Base-by-base conservation (phyloP, 2,797 vertebrate genomes). In the Pangasius macronema region DNA sequence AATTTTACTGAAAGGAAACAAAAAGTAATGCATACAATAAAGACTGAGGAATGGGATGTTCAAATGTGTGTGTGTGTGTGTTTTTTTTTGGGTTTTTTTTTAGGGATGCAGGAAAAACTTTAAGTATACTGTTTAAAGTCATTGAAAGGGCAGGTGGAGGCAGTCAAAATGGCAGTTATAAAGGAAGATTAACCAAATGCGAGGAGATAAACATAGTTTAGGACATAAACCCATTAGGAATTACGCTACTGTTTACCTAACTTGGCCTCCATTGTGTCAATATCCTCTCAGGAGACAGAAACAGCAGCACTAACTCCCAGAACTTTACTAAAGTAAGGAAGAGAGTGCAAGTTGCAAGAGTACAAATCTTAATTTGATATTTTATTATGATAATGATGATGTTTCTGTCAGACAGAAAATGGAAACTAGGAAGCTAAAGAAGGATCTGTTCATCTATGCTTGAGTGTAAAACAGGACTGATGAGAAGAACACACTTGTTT, bases 181-280 rank as follows among this genome's bases (percentile, higher is more conserved):
- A 85, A 91, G 92, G 90, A 93, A 91, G 92, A 92, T 94, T 92
- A 94, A 90, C 87, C 84, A 85, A 92, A 92, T 88, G 91, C 92
- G 91, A 93, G 89, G 73, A 91, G 93, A 93, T 94, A 93, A 93
- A 91, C 55, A 85, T 68, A 61, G 85, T 67, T 91, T 88, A 88
- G 72, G 90, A 92, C 92, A 91, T 94, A 94, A 95, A 61, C 87
- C 87, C 24, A 14, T 65, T 87, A 79, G 82, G 85, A 53, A 63
- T 86, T 88, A 89, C 49, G 42, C 82, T 88, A 79, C 81, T 70
- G 75, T 88, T 87, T 87, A 42, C 87, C 72, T 87, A 84, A 87
- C 79, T 20, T 82, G 63, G 87, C 87, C 68, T 87, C 27, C 73
- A 72, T 16, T 59, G 67, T 46, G 36, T n/a, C 30, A 30, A 80